Conservation (phyloP, 1,140 invertebrate species). For the Eupeodes corollae region DNA sequence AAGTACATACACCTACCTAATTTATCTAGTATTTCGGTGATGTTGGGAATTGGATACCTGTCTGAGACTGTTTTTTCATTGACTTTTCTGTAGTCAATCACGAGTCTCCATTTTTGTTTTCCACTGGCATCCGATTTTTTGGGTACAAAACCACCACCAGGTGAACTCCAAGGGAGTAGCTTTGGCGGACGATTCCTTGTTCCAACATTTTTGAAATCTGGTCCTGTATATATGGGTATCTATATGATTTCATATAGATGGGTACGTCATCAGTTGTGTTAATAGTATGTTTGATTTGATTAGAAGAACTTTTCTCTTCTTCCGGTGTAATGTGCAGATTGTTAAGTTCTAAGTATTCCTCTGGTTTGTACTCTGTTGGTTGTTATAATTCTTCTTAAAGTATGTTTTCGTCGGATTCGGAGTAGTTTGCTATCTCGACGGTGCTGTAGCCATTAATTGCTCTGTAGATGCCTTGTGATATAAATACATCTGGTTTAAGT, state of each 20-base stretch:
- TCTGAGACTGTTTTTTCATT: conserved; percentile 3
- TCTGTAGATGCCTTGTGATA: no score
- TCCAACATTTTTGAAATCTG: conserved; percentile 7
- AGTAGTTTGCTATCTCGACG: neutral
- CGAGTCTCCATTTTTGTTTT: neutral
- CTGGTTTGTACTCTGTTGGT: neutral
- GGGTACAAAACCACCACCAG: no score
- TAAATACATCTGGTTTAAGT: no score
- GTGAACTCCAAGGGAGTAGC: no score
- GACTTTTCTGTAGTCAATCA: conserved; percentile 1
- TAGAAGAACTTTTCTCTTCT: conserved; percentile 5
- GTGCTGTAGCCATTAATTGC: neutral
- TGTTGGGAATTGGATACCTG: conserved; percentile 4
- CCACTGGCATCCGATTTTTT: neutral
- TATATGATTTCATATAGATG: conserved; percentile 15
- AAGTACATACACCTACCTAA: conserved; percentile 3
- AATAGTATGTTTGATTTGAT: conserved; percentile 19
- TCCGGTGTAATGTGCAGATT: neutral
- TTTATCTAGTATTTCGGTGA: conserved; percentile 3
- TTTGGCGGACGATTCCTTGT: no score
- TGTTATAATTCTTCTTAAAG: no score
- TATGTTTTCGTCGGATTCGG: no score
- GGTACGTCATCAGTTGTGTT: conserved; percentile 8
- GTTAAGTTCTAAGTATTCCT: neutral
- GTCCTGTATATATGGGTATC: conserved; percentile 18